These are phyloP conservation scores for Drosophila yooni DNA, from an alignment of 2,888 invertebrate species.

Conservation along the genomic window DNA sequence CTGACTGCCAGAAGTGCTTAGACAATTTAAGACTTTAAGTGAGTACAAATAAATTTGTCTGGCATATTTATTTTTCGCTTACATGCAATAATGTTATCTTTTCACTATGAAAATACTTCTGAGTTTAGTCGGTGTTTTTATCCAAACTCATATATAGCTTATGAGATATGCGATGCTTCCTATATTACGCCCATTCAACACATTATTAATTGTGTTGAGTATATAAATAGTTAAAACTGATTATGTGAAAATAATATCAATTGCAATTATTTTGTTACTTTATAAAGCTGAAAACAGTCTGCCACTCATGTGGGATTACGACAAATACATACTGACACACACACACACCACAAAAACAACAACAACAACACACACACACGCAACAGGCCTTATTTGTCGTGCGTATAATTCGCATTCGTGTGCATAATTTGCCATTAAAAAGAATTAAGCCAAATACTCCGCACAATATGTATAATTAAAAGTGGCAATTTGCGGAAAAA, in stretches of 20 bases:
- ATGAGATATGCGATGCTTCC: background rate
- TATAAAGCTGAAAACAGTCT: slow-evolving; percentile 31
- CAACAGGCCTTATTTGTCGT: slow-evolving; percentile 49
- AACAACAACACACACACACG: background rate
- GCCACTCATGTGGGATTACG: slow-evolving; percentile 28
- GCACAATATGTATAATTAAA: slow-evolving; percentile 58
- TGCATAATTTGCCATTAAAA: slow-evolving; percentile 66
- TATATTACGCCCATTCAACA: background rate
- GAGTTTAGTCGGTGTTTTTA: background rate
- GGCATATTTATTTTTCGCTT: background rate
- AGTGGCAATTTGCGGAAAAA: slow-evolving; percentile 47
- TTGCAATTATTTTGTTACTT: slow-evolving; percentile 29
- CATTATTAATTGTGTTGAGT: background rate
- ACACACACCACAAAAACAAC: background rate
- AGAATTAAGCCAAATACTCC: slow-evolving; percentile 50
- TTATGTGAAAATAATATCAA: slow-evolving; percentile 28
- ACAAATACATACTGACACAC: slow-evolving; percentile 21
- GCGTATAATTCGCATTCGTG: slow-evolving; percentile 46
- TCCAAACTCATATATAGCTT: background rate
- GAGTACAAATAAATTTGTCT: background rate
- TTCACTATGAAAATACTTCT: background rate
- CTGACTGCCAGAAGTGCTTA: background rate
- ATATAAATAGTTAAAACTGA: slow-evolving; percentile 16
- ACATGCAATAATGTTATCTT: background rate
- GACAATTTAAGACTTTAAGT: background rate